Percentiles rank a stretch among this genome's conserved stretches.
phyloP scores from a whole-genome alignment of 2,888 invertebrate species.

The Helobdella robusta region DNA sequence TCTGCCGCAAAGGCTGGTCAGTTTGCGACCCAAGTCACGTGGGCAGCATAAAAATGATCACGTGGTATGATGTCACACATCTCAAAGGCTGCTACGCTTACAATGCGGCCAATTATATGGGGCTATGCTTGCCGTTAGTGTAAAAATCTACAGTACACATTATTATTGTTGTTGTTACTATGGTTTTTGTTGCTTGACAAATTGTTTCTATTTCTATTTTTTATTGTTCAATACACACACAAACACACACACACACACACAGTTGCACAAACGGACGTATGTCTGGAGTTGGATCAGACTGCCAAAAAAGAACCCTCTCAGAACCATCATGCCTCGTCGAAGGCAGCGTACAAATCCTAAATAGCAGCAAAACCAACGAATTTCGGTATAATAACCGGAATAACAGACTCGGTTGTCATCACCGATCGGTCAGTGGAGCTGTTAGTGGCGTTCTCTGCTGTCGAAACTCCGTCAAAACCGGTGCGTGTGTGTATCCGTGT shows the following conservation, averaged over 20 bases:
- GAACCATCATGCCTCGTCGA: slow-evolving; percentile 13
- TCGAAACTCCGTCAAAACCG: background rate
- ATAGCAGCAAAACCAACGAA: background rate
- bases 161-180: no score
- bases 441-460: slow-evolving; percentile 18
- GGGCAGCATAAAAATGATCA: slow-evolving; percentile 38
- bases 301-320: background rate
- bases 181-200: background rate
- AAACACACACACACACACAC: background rate
- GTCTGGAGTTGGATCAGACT: slow-evolving; percentile 10
- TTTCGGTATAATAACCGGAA: background rate
- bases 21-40: slow-evolving; percentile 43
- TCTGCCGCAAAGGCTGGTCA: slow-evolving; percentile 46
- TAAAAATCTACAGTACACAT: no score
- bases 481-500: background rate
- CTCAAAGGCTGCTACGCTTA: slow-evolving; percentile 46
- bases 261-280: slow-evolving; percentile 13
- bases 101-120: slow-evolving; percentile 43
- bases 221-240: background rate
- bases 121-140: slow-evolving; percentile 41
- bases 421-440: background rate
- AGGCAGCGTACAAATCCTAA: slow-evolving; percentile 7
- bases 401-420: background rate
- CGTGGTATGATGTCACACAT: slow-evolving; percentile 41
- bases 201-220: background rate